Percentiles rank a stretch among this genome's conserved stretches.
phyloP scores from a whole-genome alignment of 2,113 vertebrate genomes.

The Amphilophus citrinellus region DNA sequence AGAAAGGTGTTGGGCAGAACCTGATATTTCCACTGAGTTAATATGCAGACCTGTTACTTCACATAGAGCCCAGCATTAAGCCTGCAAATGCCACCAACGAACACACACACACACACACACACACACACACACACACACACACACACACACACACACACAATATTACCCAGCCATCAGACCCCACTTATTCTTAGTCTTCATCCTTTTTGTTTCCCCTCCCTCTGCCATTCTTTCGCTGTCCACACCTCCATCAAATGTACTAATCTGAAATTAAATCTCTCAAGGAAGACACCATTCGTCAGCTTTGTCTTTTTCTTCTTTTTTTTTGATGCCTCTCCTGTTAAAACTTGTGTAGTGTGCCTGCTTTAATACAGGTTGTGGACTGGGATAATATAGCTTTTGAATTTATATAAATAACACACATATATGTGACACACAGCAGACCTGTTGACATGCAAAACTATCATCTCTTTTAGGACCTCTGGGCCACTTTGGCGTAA shows the following conservation, averaged over 20 bases:
- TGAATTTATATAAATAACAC: too few species aligned
- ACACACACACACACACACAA: conserved; percentile 34
- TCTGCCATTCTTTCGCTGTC: conserved; percentile 10
- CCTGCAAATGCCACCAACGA: conserved; percentile 55
- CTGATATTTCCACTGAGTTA: conserved; percentile 71
- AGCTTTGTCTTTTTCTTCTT: conserved; percentile 27
- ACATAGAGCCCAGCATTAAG: conserved; percentile 50
- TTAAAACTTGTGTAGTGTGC: background rate
- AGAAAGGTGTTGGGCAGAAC: conserved; percentile 61
- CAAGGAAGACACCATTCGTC: conserved; percentile 25
- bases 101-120: conserved; percentile 19
- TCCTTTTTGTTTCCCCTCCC: background rate
- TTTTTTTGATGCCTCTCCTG: conserved; percentile 1
- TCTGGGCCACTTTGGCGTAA: too few species aligned
- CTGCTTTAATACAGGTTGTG: background rate
- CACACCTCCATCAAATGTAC: conserved; percentile 42
- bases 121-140: background rate
- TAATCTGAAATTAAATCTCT: conserved; percentile 74
- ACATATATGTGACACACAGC: too few species aligned
- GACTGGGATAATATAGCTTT: background rate
- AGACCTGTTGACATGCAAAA: too few species aligned
- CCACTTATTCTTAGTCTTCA: conserved; percentile 14
- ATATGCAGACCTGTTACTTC: conserved; percentile 70
- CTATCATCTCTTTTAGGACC: too few species aligned
- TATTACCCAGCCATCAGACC: conserved; percentile 22